A percentile compares a stretch with the other conserved stretches of the same genome.
These are phyloP conservation scores for Pimpla rufipes DNA, from an alignment of 2,888 invertebrate genomes.

Conservation along the genomic window DNA sequence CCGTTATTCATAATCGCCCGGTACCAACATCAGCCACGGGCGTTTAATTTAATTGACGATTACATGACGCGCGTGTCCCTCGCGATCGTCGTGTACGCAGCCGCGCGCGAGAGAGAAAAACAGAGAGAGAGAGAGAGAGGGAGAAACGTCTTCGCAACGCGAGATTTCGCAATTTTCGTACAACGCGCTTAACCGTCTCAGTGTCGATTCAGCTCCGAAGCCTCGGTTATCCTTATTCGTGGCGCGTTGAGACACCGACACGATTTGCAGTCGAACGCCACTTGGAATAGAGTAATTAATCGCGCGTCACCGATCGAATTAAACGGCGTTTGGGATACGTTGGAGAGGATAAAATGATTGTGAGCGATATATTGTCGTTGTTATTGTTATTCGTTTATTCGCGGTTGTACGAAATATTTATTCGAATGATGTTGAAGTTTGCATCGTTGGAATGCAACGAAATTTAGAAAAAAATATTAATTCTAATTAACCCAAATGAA, in stretches of 20 bases:
- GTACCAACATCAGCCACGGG: conserved; percentile 73
- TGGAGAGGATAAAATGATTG: no score
- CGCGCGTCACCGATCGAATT: no score
- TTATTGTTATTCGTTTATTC: no score
- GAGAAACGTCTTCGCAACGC: conserved; percentile 31
- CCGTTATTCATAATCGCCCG: conserved; percentile 79
- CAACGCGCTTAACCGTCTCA: conserved; percentile 38
- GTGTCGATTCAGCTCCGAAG: neutral
- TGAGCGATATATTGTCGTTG: no score
- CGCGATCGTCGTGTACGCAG: conserved; percentile 65
- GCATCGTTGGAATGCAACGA: no score
- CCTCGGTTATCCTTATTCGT: neutral
- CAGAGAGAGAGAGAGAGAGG: no score
- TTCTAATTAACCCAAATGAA: no score
- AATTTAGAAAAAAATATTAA: no score
- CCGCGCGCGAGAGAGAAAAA: no score
- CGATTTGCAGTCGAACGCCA: neutral
- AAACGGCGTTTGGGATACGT: no score
- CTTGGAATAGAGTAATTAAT: neutral
- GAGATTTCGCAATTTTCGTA: conserved; percentile 64
- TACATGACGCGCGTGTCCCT: conserved; percentile 70
- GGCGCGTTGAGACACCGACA: neutral
- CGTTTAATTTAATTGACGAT: conserved; percentile 80
- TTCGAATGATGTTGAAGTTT: no score
- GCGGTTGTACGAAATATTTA: no score